Evolutionary conservation across 2,113 vertebrate species (phyloP), one percentile per base, ranked within the genome.

Genomic region (Prinia subflava): DNA sequence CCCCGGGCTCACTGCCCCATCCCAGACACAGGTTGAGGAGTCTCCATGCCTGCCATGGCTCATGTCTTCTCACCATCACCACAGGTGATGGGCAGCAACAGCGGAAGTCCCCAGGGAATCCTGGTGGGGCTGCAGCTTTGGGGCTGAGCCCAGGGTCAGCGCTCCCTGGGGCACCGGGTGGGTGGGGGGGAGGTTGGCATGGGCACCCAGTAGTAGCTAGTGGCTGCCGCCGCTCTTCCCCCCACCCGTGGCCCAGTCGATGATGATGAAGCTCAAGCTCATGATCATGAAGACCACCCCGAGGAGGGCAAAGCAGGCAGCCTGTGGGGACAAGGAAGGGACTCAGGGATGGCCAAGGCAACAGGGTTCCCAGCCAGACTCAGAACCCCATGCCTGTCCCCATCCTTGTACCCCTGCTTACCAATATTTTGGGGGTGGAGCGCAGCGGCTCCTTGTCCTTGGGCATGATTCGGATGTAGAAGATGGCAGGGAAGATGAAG

Each of bases 261-360:
- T 99, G 97, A 99, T 98, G 94, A 99, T 99, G 97, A 99, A 99
- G 96, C 99, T 99, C 97, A 99, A 96, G 90, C 99, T 99, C 99
- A 99, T 99, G 77, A 98, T 98, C 99, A 99, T 99, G 97, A 99
- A 99, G 95, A 98, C 97, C 91, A 99, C 90, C 1, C 99, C 99
- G 17, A 99, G 95, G 60, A 96, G 98, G 69, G 99, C 99, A 10
- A 99, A 99, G 95, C 98, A 98, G 44, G 96, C 97, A 76, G 99
- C 99, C 99, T 99, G 94, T 5, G 25, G 57, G 67, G 83, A 92
- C 39, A 96, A 84, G 95, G 53, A 56, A 56, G 31, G 4, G 13
- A 31, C 35, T 81, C 64, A 95, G 47, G 44, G 49, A 74, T 7
- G 17, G 80, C 10, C 30, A 55, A 39, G 39, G 47, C 1, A 0